phyloP scores from a whole-genome alignment of 2,797 vertebrate genomes.

The Pseudomugil gertrudae region DNA sequence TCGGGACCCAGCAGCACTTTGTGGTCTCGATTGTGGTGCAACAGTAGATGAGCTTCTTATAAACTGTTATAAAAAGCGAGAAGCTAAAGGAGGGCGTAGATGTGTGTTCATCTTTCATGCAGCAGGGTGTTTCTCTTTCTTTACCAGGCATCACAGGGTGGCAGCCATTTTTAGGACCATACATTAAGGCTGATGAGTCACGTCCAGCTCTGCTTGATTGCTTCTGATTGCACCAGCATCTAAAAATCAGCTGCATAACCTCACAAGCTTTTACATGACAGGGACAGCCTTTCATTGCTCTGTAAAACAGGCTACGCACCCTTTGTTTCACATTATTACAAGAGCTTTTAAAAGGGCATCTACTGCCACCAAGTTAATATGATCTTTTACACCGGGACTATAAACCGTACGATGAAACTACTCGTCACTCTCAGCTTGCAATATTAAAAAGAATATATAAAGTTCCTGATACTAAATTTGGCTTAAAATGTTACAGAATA shows the following conservation, averaged over 20 bases:
- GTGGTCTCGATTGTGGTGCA: constrained; percentile 50
- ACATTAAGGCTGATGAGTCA: constrained; percentile 77
- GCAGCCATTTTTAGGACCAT: constrained; percentile 71
- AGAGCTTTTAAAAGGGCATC: constrained; percentile 50
- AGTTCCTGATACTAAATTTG: constrained; percentile 16
- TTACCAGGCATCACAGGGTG: constrained; percentile 46
- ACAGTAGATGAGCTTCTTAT: constrained; percentile 64
- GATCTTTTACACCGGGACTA: constrained; percentile 45
- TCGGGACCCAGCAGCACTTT: constrained; percentile 43
- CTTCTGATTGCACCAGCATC: constrained; percentile 67
- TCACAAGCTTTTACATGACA: constrained; percentile 42
- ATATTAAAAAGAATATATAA: constrained; percentile 17
- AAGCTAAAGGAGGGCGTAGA: constrained; percentile 46
- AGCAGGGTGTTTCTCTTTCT: constrained; percentile 65
- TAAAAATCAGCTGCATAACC: constrained; percentile 60
- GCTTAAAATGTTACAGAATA: constrained; percentile 29
- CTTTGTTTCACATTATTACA: constrained; percentile 67
- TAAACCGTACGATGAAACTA: constrained; percentile 44
- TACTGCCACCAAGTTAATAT: constrained; percentile 50
- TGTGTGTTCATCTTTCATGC: constrained; percentile 45
- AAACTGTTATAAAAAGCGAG: constrained; percentile 59
- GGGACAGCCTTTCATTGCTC: constrained; percentile 61
- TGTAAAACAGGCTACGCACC: constrained; percentile 51
- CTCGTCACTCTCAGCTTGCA: constrained; percentile 19
- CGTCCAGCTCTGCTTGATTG: constrained; percentile 61